Percentiles rank a stretch among this genome's conserved stretches.
phyloP scores from a whole-genome alignment of 2,113 vertebrate genomes.

The Chaenogobius annularis region DNA sequence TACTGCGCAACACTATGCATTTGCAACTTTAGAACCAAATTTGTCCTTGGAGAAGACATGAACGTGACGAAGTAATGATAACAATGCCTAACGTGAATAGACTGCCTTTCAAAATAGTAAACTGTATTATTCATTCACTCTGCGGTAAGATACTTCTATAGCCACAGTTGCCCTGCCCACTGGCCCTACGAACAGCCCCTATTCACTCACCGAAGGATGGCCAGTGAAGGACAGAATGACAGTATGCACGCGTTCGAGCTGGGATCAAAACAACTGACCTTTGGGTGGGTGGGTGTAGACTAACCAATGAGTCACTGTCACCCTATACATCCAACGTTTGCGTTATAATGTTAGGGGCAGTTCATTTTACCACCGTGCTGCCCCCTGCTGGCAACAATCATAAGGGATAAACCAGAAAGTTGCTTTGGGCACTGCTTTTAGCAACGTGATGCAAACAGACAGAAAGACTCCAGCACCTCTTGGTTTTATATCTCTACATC shows the following conservation, averaged over 20 bases:
- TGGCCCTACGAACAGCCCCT: too few relatives aligned
- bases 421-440: too few relatives aligned
- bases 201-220: neutral
- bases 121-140: neutral
- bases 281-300: neutral
- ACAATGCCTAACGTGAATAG: too few relatives aligned
- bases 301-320: too few relatives aligned
- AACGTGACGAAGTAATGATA: too few relatives aligned
- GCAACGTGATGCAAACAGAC: too few relatives aligned
- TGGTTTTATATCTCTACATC: too few relatives aligned
- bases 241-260: neutral
- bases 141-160: neutral
- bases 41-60: neutral
- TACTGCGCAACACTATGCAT: neutral
- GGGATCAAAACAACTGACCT: neutral
- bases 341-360: too few relatives aligned
- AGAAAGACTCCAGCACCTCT: too few relatives aligned
- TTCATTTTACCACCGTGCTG: neutral
- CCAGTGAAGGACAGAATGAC: neutral
- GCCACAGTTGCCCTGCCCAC: neutral
- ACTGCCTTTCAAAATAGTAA: too few relatives aligned
- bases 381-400: too few relatives aligned
- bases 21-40: neutral
- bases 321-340: neutral
- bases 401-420: too few relatives aligned